Evolutionary conservation across 1,140 invertebrate genomes (phyloP).

Genomic region (Hylyphantes graminicola): DNA sequence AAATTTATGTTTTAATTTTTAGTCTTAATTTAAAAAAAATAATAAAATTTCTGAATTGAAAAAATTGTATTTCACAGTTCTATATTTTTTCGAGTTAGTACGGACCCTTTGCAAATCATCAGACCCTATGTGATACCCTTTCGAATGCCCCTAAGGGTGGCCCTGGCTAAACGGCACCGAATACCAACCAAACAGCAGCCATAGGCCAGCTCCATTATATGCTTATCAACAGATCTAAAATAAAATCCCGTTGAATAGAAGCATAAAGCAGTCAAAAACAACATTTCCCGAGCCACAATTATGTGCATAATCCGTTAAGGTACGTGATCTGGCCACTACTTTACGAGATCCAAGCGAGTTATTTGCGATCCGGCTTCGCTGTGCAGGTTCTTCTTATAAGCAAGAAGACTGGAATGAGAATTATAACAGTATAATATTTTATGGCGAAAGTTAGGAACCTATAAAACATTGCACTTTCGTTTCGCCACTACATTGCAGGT

Average conservation of each 20-base stretch:
- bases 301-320: conserved; percentile 59
- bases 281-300: conserved; percentile 52
- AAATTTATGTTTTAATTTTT: no score
- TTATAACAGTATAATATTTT: conserved; percentile 54
- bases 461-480: conserved; percentile 46
- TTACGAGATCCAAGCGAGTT: conserved; percentile 57
- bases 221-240: conserved; percentile 38
- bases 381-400: conserved; percentile 28
- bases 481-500: conserved; percentile 12
- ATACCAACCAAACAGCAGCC: conserved; percentile 5
- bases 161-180: no score
- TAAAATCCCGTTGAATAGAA: conserved; percentile 52
- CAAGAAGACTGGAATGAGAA: conserved; percentile 19
- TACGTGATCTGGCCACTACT: conserved; percentile 49
- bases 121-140: no score
- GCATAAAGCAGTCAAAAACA: conserved; percentile 56
- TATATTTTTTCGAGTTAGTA: no score
- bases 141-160: no score
- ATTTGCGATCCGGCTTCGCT: conserved; percentile 52
- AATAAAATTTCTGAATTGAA: no score
- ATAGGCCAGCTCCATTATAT: conserved; percentile 14
- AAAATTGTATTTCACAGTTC: no score
- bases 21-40: no score
- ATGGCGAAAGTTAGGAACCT: conserved; percentile 35
- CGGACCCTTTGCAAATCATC: no score